Evolutionary conservation across 2,888 invertebrate genomes (phyloP).

Genomic region (Zaprionus obscuricornis): DNA sequence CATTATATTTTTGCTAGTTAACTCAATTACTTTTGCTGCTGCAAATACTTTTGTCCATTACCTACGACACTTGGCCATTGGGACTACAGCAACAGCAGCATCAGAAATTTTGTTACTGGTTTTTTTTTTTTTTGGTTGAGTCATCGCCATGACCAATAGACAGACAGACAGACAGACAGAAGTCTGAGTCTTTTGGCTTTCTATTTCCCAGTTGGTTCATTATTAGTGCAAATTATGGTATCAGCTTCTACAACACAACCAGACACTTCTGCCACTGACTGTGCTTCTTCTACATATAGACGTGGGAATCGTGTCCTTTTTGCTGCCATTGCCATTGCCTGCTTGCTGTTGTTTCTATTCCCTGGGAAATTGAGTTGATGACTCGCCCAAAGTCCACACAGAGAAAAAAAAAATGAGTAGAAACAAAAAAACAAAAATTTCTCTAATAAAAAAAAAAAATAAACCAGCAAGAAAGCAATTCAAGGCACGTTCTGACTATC

Average conservation of each 20-base stretch:
- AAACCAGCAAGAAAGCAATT: slow-evolving; percentile 36
- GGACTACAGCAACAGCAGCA: neutral
- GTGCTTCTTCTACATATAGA: too few relatives aligned
- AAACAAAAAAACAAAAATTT: slow-evolving; percentile 5
- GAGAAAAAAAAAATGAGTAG: slow-evolving; percentile 25
- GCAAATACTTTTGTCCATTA: slow-evolving; percentile 50
- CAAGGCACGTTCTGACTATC: slow-evolving; percentile 66
- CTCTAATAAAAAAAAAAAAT: slow-evolving; percentile 1
- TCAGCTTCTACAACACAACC: neutral
- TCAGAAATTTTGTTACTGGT: slow-evolving; percentile 5
- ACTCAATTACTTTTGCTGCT: slow-evolving; percentile 66
- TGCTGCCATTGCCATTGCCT: slow-evolving; percentile 20
- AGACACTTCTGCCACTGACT: too few relatives aligned
- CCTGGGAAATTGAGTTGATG: slow-evolving; percentile 50
- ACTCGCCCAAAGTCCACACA: slow-evolving; percentile 35
- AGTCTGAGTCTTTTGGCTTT: slow-evolving; percentile 7
- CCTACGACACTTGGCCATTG: slow-evolving; percentile 30
- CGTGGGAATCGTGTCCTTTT: too few relatives aligned
- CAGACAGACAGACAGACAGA: slow-evolving; percentile 11
- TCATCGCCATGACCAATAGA: slow-evolving; percentile 44
- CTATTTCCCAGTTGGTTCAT: slow-evolving; percentile 59
- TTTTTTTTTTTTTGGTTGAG: slow-evolving; percentile 41
- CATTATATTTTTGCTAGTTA: slow-evolving; percentile 52
- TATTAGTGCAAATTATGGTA: slow-evolving; percentile 66
- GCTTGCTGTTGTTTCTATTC: slow-evolving; percentile 41